Evolutionary conservation across 2,888 invertebrate species (phyloP).

Genomic region (Ochropleura plecta): DNA sequence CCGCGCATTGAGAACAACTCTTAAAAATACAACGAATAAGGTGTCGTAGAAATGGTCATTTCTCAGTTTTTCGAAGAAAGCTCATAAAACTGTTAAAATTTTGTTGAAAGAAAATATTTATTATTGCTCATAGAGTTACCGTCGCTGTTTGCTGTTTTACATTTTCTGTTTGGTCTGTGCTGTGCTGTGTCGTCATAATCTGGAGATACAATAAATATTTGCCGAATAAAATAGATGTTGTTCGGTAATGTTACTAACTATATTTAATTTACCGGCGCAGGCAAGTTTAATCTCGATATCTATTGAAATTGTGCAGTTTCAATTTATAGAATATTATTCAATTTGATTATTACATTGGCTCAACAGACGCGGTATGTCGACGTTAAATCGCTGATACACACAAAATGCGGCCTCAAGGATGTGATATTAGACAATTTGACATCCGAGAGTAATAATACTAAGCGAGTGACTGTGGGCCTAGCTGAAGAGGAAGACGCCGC

Average conservation of each 20-base stretch:
- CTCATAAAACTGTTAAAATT: too few relatives aligned
- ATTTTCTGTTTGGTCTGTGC: too few relatives aligned
- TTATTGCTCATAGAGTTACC: too few relatives aligned
- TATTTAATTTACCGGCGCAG: conserved; percentile 51
- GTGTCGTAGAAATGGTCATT: too few relatives aligned
- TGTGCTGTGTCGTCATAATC: background rate
- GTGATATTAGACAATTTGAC: conserved; percentile 73
- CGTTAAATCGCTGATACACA: conserved; percentile 69
- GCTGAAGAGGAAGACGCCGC: conserved; percentile 73
- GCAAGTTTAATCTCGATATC: conserved; percentile 23
- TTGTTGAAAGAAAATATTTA: too few relatives aligned
- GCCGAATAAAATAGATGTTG: too few relatives aligned
- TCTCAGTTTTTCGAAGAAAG: too few relatives aligned
- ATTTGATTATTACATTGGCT: conserved; percentile 5
- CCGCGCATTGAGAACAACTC: too few relatives aligned
- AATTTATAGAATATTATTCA: background rate
- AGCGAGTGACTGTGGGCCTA: conserved; percentile 74
- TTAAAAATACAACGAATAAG: too few relatives aligned
- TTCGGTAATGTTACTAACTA: conserved; percentile 48
- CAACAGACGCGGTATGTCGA: conserved; percentile 69
- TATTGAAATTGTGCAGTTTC: background rate
- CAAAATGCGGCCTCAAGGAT: conserved; percentile 71
- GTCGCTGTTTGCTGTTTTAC: too few relatives aligned
- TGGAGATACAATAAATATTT: conserved; percentile 5
- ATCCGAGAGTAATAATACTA: conserved; percentile 53